Evolutionary conservation across 2,888 invertebrate species (phyloP).

Genomic region (Drosophila infuscata): DNA sequence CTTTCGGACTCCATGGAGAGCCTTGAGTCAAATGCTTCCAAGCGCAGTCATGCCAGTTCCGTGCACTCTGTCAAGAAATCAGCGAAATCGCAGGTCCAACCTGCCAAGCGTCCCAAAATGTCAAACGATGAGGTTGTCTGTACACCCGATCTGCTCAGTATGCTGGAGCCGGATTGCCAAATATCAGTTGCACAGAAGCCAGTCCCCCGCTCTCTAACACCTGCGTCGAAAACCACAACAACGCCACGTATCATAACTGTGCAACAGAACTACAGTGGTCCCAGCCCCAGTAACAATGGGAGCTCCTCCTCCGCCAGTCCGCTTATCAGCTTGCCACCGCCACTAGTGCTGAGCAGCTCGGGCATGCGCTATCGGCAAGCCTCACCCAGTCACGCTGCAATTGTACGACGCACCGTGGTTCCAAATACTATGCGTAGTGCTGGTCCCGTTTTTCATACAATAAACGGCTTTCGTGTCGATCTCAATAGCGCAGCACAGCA

Average conservation of each 20-base stretch:
- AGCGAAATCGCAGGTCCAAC: conserved; percentile 37
- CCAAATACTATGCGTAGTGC: conserved; percentile 64
- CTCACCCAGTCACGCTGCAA: conserved; percentile 30
- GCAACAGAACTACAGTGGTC: conserved; percentile 65
- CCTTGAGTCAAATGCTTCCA: conserved; percentile 75
- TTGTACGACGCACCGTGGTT: conserved; percentile 80
- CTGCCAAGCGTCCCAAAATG: conserved; percentile 72
- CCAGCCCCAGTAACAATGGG: conserved; percentile 36
- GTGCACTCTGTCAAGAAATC: conserved; percentile 55
- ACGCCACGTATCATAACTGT: conserved; percentile 71
- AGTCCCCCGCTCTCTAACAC: conserved; percentile 31
- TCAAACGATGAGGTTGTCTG: conserved; percentile 87
- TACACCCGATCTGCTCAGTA: conserved; percentile 86
- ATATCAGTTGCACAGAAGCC: conserved; percentile 77
- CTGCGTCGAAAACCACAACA: conserved; percentile 33
- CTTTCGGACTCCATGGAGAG: conserved; percentile 82
- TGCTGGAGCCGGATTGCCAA: conserved; percentile 84
- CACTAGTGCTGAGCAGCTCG: conserved; percentile 80
- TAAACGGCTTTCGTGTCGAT: conserved; percentile 85
- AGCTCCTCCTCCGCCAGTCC: conserved; percentile 18
- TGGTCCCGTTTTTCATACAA: conserved; percentile 84
- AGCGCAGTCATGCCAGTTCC: conserved; percentile 70
- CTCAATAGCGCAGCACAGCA: conserved; percentile 85
- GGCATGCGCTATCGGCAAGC: conserved; percentile 76
- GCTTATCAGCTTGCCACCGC: conserved; percentile 74